Base-by-base conservation (phyloP, 2,113 vertebrate genomes). In the Rhombomys opimus region DNA sequence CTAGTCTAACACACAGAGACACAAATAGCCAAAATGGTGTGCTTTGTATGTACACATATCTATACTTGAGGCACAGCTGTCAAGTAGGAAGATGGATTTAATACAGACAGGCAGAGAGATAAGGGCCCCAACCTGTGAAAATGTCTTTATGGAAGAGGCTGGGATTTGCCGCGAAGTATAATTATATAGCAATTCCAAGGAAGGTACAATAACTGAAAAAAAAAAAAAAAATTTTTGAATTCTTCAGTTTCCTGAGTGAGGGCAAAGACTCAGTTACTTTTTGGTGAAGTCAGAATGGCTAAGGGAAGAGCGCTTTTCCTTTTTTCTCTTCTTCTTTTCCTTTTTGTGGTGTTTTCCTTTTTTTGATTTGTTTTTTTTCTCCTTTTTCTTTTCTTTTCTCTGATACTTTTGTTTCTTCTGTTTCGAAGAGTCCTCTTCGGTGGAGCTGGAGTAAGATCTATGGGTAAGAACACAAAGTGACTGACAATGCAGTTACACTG, bases 311-410 rank as follows among this genome's bases (percentile, higher is more conserved):
- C 98, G 98, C 4, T 98, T 98, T 85, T 98, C 98, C 97, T 99
- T 99, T 96, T 98, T 99, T 90, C 98, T 99, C 89, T 98, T 99
- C 96, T 98, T 99, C 78, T 98, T 99, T 82, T 98, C 98, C 87
- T 99, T 99, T 98, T 99, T 99, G 90, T 98, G 99, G 97, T 98
- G 98, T 91, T 99, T 99, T 82, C 98, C 98, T 95, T 98, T 99
- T 96, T 98, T 99, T 57, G 99, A 99, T 95, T 98, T 99, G 94
- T 30, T 98, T 91, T 98, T 99, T 97, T 99, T 99, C 96, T 98
- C 98, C 97, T 99, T 99, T 98, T 99, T 99, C 95, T 98, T 99
- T 98, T 99, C 99, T 98, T 99, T 99, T 98, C 99, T 99, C 84
- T 99, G 98, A 89, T 98, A 98, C 97, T 99, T 99, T 89, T 99